Evolutionary conservation across 2,888 invertebrate genomes (phyloP).

Genomic region (Hydrotaea diabolus): DNA sequence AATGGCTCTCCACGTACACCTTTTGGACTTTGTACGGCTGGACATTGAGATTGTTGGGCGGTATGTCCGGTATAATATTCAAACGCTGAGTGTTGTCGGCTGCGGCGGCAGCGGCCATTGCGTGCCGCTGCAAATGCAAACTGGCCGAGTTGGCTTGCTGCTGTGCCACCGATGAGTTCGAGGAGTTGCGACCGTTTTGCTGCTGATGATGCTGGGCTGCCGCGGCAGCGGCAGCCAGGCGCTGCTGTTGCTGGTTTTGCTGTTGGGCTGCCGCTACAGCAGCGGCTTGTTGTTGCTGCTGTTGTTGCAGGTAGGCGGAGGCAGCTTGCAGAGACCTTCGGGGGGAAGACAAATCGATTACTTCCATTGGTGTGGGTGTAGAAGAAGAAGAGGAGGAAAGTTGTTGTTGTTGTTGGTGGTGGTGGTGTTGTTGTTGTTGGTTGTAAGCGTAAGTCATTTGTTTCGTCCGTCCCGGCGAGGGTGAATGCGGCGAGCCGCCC

Average conservation of each 20-base stretch:
- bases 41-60: constrained; percentile 85
- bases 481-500: constrained; percentile 63
- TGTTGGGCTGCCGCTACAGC: constrained; percentile 67
- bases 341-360: constrained; percentile 82
- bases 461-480: constrained; percentile 72
- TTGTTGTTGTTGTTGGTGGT: constrained; percentile 67
- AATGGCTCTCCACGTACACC: constrained; percentile 89
- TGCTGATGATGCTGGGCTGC: constrained; percentile 76
- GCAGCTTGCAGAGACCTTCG: constrained; percentile 81
- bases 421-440: constrained; percentile 73
- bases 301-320: constrained; percentile 74
- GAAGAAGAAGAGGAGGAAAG: constrained; percentile 68
- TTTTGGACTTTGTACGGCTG: constrained; percentile 91
- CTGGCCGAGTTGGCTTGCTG: constrained; percentile 77
- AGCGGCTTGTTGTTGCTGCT: constrained; percentile 73
- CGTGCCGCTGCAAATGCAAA: constrained; percentile 81
- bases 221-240: constrained; percentile 70
- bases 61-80: constrained; percentile 87
- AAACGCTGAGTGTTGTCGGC: constrained; percentile 78
- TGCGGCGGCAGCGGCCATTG: constrained; percentile 73
- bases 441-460: constrained; percentile 68
- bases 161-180: constrained; percentile 64
- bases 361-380: constrained; percentile 78
- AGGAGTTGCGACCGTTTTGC: constrained; percentile 71
- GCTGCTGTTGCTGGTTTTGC: constrained; percentile 73